phyloP scores from a whole-genome alignment of 2,113 vertebrate genomes.

The Oxyura jamaicensis region DNA sequence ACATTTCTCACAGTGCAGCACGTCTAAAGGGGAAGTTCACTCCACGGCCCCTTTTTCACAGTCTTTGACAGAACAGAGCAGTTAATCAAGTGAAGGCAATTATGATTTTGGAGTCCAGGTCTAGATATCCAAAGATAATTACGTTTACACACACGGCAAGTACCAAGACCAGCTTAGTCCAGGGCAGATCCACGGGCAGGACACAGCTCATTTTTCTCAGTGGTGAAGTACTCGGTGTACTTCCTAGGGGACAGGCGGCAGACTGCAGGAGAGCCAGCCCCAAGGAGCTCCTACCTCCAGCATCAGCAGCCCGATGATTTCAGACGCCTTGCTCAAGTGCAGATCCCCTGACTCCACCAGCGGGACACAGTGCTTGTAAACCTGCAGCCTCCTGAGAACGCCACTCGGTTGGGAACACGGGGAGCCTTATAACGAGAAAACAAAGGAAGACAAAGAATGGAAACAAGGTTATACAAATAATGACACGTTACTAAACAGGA shows the following conservation, averaged over 20 bases:
- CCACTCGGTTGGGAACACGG: slow-evolving; percentile 80
- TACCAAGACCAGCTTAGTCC: background rate
- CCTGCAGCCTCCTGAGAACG: slow-evolving; percentile 79
- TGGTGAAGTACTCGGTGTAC: background rate
- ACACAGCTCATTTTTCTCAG: background rate
- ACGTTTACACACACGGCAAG: background rate
- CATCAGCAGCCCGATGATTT: slow-evolving; percentile 94
- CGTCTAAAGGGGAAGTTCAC: background rate
- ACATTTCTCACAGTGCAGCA: background rate
- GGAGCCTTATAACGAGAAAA: slow-evolving; percentile 78
- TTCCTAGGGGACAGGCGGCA: background rate
- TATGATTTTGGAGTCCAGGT: background rate
- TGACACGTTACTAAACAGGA: background rate
- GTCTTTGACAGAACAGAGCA: background rate
- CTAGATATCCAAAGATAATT: background rate
- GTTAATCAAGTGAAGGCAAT: background rate
- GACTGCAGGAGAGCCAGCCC: background rate
- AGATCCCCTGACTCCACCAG: slow-evolving; percentile 94
- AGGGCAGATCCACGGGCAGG: background rate
- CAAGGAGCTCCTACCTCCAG: slow-evolving; percentile 83
- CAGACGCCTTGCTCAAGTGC: slow-evolving; percentile 84
- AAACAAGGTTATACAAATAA: background rate
- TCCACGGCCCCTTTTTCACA: background rate
- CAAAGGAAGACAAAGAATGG: background rate
- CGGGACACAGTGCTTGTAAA: slow-evolving; percentile 88